Evolutionary conservation across 2,888 invertebrate species (phyloP).

Genomic region (Apamea epomidion): DNA sequence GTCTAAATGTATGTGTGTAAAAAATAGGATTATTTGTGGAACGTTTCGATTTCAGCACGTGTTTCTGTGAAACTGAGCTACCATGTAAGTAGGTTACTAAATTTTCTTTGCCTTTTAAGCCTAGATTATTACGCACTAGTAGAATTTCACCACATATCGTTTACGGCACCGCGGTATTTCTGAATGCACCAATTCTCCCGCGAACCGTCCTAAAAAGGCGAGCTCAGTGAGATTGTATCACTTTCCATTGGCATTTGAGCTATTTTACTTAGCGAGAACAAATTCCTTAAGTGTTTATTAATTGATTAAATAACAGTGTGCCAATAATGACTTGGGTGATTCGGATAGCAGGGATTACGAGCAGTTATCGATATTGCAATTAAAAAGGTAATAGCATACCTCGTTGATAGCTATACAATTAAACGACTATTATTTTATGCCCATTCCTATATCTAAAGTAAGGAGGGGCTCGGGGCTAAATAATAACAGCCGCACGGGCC

Average conservation of each 20-base stretch:
- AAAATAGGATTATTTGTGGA: neutral
- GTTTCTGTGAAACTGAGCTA: constrained; percentile 2
- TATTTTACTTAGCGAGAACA: constrained; percentile 43
- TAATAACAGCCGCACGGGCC: neutral
- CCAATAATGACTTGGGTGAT: constrained; percentile 25
- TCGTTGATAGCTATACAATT: neutral
- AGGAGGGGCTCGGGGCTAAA: neutral
- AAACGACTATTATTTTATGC: neutral
- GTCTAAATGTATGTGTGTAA: too few species aligned
- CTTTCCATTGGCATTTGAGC: constrained; percentile 53
- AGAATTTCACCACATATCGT: constrained; percentile 51
- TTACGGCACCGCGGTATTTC: constrained; percentile 46
- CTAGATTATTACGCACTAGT: constrained; percentile 38
- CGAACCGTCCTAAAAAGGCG: constrained; percentile 58
- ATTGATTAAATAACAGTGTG: constrained; percentile 44
- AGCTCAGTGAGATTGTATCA: constrained; percentile 60
- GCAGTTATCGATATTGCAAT: constrained; percentile 12
- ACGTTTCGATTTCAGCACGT: constrained; percentile 13
- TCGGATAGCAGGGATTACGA: constrained; percentile 22
- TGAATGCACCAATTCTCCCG: constrained; percentile 55
- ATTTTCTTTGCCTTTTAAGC: constrained; percentile 38
- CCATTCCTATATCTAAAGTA: neutral
- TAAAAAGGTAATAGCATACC: neutral
- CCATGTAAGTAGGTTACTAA: constrained; percentile 17
- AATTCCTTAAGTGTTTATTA: constrained; percentile 44